Percentiles rank a stretch among this genome's conserved stretches.
These are phyloP conservation scores for Echeneis naucrates DNA, from an alignment of 2,797 vertebrate genomes.

Conservation along the genomic window DNA sequence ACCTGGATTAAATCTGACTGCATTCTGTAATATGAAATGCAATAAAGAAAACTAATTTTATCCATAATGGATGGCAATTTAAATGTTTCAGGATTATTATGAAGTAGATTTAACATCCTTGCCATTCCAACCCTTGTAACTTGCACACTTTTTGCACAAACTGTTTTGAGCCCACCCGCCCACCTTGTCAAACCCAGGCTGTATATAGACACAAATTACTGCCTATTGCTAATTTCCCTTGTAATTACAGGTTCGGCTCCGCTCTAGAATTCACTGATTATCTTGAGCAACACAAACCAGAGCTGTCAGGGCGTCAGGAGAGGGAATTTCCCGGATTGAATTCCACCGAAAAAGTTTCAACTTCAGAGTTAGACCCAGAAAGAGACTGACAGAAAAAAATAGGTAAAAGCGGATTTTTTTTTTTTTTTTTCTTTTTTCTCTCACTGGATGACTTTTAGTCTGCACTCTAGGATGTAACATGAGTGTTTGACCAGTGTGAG, in stretches of 20 bases:
- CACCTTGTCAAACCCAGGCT: constrained; percentile 48
- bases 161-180: constrained; percentile 29
- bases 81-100: constrained; percentile 29
- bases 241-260: constrained; percentile 66
- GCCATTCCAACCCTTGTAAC: constrained; percentile 22
- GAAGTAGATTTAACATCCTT: constrained; percentile 18
- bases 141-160: constrained; percentile 25
- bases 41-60: constrained; percentile 1
- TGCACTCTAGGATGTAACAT: constrained; percentile 5
- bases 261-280: constrained; percentile 61
- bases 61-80: constrained; percentile 5
- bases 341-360: constrained; percentile 31
- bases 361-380: constrained; percentile 1
- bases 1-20: constrained; percentile 14
- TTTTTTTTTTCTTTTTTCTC: constrained; percentile 4
- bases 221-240: constrained; percentile 74
- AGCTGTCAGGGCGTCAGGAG: constrained; percentile 64
- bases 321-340: constrained; percentile 62
- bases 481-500: constrained; percentile 5
- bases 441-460: not conserved
- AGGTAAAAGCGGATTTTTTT: constrained; percentile 3
- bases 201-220: constrained; percentile 61
- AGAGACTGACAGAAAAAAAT: constrained; percentile 24
- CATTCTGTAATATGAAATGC: not conserved
- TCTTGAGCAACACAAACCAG: constrained; percentile 63